Conservation (phyloP, 2,113 vertebrate genomes). For the Cricetomys ansorgei region DNA sequence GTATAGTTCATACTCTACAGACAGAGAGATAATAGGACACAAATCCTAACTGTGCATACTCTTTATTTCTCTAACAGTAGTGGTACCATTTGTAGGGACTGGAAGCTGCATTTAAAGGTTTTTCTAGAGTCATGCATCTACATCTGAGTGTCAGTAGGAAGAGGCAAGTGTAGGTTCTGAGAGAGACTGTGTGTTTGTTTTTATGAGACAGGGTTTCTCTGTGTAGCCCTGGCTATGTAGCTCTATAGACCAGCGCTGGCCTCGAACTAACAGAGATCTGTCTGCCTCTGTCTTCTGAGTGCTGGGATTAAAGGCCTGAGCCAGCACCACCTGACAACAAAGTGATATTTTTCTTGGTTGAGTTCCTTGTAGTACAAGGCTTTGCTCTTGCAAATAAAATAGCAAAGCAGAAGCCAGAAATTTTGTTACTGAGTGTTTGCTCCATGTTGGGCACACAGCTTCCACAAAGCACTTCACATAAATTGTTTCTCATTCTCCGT, state of each 20-base stretch:
- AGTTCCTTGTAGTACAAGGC: not conserved
- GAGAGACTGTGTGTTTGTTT: no score
- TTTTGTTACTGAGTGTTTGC: not conserved
- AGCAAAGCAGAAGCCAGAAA: not conserved
- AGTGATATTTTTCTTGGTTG: conserved; percentile 1
- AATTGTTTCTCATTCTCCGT: not conserved
- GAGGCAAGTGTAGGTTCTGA: conserved; percentile 14
- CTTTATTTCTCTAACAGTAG: not conserved
- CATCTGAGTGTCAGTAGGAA: not conserved
- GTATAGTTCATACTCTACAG: not conserved
- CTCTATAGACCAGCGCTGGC: no score
- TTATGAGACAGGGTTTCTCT: no score
- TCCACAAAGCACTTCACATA: not conserved
- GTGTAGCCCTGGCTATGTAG: no score
- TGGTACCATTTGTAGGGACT: not conserved
- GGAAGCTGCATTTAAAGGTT: not conserved
- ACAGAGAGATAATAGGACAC: not conserved
- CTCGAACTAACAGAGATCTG: no score
- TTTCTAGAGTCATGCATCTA: not conserved
- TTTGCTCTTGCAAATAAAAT: not conserved
- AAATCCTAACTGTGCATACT: not conserved
- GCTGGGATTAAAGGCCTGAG: no score
- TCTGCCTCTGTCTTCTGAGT: no score
- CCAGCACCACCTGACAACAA: no score
- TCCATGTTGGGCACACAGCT: not conserved